A percentile compares a stretch with the other conserved stretches of the same genome.
Conservation (phyloP, 2,888 invertebrate species). For the Alentia gelatinosa region DNA sequence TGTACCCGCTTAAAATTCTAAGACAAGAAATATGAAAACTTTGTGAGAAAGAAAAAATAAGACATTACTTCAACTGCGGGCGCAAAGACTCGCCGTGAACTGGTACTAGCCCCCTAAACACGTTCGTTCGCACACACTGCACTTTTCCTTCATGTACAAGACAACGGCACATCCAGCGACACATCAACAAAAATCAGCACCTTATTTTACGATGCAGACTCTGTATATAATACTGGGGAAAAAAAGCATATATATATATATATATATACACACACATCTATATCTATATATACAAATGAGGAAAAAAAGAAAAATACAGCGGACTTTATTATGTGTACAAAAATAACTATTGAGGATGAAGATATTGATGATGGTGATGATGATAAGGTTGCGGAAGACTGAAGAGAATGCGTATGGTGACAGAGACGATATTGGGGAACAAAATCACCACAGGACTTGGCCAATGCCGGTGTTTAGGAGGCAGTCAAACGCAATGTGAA, state of each 20-base stretch:
- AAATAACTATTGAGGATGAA: conserved; percentile 20
- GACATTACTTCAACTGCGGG: neutral
- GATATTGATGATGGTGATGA: conserved; percentile 49
- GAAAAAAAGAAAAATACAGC: neutral
- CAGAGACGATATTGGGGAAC: neutral
- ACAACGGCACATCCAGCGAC: conserved; percentile 40
- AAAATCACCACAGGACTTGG: conserved; percentile 13
- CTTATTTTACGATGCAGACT: conserved; percentile 46
- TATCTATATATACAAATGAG: conserved; percentile 47
- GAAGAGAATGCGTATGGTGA: conserved; percentile 53
- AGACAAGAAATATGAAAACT: neutral
- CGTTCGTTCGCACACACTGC: conserved; percentile 39
- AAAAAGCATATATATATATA: neutral
- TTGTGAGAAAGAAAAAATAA: neutral
- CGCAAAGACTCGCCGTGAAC: neutral
- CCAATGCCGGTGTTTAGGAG: neutral
- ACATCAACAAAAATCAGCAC: conserved; percentile 50
- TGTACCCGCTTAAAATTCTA: conserved; percentile 16
- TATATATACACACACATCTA: conserved; percentile 43
- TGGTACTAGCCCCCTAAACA: conserved; percentile 2
- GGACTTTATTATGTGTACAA: conserved; percentile 24
- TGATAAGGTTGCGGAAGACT: conserved; percentile 43
- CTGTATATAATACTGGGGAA: conserved; percentile 38
- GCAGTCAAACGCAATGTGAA: neutral
- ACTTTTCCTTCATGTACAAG: conserved; percentile 18